Evolutionary conservation across 2,888 invertebrate genomes (phyloP).

Genomic region (Cosmia pyralina): DNA sequence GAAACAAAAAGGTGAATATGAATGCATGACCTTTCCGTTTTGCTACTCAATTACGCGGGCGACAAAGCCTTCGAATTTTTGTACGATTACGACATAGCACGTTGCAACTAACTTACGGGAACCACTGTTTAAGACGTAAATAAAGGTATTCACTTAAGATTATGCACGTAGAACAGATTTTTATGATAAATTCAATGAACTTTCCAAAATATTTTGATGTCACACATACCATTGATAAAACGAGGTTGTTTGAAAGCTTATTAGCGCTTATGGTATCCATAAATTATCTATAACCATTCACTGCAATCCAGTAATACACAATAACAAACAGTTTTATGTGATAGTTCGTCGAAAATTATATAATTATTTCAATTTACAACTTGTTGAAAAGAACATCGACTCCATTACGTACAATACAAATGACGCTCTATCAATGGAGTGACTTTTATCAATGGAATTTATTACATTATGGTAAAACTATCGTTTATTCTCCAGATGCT

Average conservation of each 20-base stretch:
- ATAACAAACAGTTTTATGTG: slow-evolving; percentile 79
- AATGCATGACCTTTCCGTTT: slow-evolving; percentile 89
- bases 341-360: slow-evolving; percentile 77
- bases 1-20: slow-evolving; percentile 84
- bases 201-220: slow-evolving; percentile 91
- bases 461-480: slow-evolving; percentile 18
- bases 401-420: slow-evolving; percentile 92
- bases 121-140: slow-evolving; percentile 46
- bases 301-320: slow-evolving; percentile 81
- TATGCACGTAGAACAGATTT: slow-evolving; percentile 60
- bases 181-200: slow-evolving; percentile 78
- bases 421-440: slow-evolving; percentile 90
- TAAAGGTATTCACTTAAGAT: slow-evolving; percentile 60
- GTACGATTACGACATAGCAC: slow-evolving; percentile 52
- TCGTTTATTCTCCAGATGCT: accelerated
- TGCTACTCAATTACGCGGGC: slow-evolving; percentile 90
- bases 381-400: slow-evolving; percentile 86
- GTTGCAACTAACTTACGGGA: slow-evolving; percentile 37
- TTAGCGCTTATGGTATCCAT: slow-evolving; percentile 79
- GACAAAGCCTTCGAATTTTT: slow-evolving; percentile 84
- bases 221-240: slow-evolving; percentile 88
- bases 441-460: slow-evolving; percentile 82
- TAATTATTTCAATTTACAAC: slow-evolving; percentile 78
- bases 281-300: slow-evolving; percentile 77
- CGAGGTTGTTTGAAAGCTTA: slow-evolving; percentile 83